Evolutionary conservation across 2,888 invertebrate genomes (phyloP).

Genomic region (Saturnia pavonia): DNA sequence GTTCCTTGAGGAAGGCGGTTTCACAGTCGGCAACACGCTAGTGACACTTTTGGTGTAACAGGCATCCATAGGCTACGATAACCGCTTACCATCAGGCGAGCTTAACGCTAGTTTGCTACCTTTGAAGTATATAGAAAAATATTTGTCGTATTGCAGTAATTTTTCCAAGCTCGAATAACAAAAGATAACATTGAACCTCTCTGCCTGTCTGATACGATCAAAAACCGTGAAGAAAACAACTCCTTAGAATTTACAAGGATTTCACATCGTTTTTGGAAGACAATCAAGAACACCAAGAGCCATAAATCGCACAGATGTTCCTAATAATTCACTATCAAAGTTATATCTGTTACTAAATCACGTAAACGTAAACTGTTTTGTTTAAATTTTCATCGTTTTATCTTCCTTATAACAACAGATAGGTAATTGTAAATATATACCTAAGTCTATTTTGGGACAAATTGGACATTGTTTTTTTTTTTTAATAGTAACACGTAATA

Average conservation of each 20-base stretch:
- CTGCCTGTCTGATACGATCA: background rate
- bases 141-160: no score
- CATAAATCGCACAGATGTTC: constrained; percentile 3
- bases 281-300: background rate
- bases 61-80: no score
- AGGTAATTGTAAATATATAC: background rate
- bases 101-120: no score
- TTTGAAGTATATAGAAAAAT: no score
- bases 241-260: background rate
- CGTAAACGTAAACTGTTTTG: constrained; percentile 2
- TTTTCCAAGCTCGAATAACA: no score
- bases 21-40: no score
- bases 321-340: constrained; percentile 2
- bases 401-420: background rate
- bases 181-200: background rate
- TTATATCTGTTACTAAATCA: background rate
- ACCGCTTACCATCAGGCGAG: no score
- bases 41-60: no score
- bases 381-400: background rate
- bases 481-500: no score
- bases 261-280: background rate
- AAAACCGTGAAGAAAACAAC: background rate
- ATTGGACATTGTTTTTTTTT: background rate
- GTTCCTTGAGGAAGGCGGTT: no score
- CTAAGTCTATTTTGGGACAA: background rate